Conservation (phyloP, 2,113 vertebrate species). For the Arvicanthis niloticus region DNA sequence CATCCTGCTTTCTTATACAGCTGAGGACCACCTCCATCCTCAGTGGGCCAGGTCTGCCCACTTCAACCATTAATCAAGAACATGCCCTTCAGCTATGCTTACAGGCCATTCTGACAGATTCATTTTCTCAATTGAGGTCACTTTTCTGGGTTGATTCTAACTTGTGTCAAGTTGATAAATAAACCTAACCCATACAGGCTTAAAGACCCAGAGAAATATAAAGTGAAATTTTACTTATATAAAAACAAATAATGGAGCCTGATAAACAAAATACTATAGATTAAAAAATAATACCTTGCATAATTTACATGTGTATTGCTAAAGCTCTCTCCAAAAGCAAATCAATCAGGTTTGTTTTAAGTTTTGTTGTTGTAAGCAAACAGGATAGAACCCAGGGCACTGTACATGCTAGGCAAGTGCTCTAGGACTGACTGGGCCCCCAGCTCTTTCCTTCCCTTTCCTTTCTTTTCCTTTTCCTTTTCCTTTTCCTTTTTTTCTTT, state of each 20-base stretch:
- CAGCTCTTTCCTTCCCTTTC: rapidly evolving
- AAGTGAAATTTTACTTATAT: neutral
- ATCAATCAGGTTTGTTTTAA: neutral
- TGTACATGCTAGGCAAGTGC: neutral
- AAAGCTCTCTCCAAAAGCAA: slow-evolving; percentile 23
- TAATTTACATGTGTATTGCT: neutral
- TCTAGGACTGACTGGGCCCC: too few relatives aligned
- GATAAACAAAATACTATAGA: slow-evolving; percentile 19
- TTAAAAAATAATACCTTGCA: slow-evolving; percentile 25
- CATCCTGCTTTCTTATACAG: neutral
- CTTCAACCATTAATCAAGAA: neutral
- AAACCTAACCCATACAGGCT: neutral
- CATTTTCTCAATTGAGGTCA: neutral
- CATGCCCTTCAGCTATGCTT: neutral
- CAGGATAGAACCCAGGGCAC: neutral
- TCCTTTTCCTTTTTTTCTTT: too few relatives aligned
- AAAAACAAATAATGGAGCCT: neutral
- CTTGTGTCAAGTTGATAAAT: neutral
- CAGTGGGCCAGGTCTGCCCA: neutral
- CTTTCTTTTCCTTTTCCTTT: too few relatives aligned
- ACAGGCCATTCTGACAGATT: neutral
- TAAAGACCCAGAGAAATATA: neutral
- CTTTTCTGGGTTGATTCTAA: neutral
- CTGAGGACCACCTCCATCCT: neutral
- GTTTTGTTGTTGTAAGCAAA: neutral